Conservation (phyloP, 1,140 invertebrate species). For the Vollenhovia emeryi region DNA sequence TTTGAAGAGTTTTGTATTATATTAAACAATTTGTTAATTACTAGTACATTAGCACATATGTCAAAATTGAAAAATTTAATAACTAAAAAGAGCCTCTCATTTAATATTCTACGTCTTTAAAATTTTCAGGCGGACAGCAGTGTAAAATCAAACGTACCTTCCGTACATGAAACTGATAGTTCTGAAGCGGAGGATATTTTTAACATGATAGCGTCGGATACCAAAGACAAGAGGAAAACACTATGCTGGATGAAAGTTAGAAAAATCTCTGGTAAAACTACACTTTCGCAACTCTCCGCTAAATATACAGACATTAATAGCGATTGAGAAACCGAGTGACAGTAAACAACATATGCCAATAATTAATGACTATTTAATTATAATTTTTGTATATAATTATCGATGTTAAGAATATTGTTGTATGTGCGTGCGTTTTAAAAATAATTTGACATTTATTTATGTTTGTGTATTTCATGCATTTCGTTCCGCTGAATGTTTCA, state of each 20-base stretch:
- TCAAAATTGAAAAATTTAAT: not conserved
- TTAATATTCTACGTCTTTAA: slow-evolving; percentile 2
- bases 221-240: slow-evolving; percentile 2
- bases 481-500: not conserved
- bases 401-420: not conserved
- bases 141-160: not conserved
- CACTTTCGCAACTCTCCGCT: slow-evolving; percentile 15
- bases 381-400: slow-evolving; percentile 27
- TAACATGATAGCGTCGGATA: not conserved
- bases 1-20: not conserved
- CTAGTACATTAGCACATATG: not conserved
- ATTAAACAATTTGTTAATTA: not conserved
- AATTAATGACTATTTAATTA: not conserved
- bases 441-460: slow-evolving; percentile 6
- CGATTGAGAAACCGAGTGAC: slow-evolving; percentile 25
- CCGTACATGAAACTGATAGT: not conserved
- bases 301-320: not conserved
- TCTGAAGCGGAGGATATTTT: not conserved
- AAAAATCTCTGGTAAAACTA: slow-evolving; percentile 67
- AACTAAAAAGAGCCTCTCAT: not conserved
- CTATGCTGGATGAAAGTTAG: slow-evolving; percentile 63
- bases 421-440: not conserved
- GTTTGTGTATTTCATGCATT: slow-evolving; percentile 1
- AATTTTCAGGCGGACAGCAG: slow-evolving; percentile 62
- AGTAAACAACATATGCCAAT: not conserved